phyloP scores from a whole-genome alignment of 2,888 invertebrate genomes.

The Cephus pulcher region DNA sequence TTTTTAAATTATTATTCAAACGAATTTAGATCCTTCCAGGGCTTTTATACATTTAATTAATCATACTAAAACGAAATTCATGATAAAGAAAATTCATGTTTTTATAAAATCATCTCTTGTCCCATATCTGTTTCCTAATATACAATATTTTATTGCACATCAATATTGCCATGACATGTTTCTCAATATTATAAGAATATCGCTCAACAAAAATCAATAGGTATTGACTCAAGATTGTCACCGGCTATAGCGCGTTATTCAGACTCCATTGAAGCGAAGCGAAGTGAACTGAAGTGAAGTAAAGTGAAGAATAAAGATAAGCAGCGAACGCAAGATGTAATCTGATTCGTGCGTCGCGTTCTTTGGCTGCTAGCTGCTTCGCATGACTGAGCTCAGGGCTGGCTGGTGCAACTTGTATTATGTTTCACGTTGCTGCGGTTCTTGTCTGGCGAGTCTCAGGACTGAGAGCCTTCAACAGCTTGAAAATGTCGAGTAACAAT shows the following conservation, averaged over 20 bases:
- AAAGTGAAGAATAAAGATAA: conserved; percentile 63
- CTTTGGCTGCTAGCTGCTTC: conserved; percentile 57
- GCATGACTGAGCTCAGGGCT: conserved; percentile 59
- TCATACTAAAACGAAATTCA: not conserved
- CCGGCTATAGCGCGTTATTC: not conserved
- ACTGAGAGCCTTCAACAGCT: conserved; percentile 35
- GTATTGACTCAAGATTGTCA: not conserved
- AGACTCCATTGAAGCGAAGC: conserved; percentile 55
- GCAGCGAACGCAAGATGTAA: conserved; percentile 63
- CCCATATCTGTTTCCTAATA: too few species aligned
- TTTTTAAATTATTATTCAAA: conserved; percentile 29
- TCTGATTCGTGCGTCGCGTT: conserved; percentile 65
- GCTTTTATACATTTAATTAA: not conserved
- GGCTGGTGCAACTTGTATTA: conserved; percentile 66
- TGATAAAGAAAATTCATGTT: not conserved
- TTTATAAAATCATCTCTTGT: not conserved
- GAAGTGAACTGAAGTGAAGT: conserved; percentile 55
- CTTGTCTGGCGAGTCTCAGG: conserved; percentile 53
- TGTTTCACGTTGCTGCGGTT: conserved; percentile 65
- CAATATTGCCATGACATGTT: not conserved
- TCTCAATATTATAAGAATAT: not conserved
- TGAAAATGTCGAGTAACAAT: conserved; percentile 29
- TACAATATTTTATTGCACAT: too few species aligned
- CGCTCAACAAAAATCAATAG: not conserved
- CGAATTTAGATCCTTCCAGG: not conserved